These are phyloP conservation scores for Pseudomyrmex sp. DNA, from an alignment of 1,140 invertebrate species.

Conservation along the genomic window DNA sequence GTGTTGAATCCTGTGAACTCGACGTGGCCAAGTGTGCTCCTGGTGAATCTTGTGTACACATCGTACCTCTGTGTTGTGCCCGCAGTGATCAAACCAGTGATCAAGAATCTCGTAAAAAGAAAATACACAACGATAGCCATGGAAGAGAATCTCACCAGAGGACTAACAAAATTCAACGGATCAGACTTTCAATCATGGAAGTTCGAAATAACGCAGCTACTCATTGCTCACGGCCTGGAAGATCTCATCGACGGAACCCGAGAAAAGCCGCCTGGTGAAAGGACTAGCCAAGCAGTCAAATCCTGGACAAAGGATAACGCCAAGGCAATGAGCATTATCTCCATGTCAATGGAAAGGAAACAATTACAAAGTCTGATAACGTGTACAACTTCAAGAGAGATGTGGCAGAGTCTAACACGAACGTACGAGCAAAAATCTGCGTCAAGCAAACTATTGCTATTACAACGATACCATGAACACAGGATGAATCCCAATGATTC, in stretches of 20 bases:
- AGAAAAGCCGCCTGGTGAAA: background rate
- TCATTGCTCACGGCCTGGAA: background rate
- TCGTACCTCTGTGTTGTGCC: too few species aligned
- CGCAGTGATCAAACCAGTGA: background rate
- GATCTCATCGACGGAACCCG: background rate
- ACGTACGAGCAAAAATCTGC: slow-evolving; percentile 49
- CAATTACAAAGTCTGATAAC: background rate
- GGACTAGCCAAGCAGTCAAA: background rate
- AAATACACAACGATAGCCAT: background rate
- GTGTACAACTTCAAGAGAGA: slow-evolving; percentile 43
- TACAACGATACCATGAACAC: slow-evolving; percentile 24
- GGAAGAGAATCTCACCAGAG: background rate
- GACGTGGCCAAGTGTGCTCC: too few species aligned
- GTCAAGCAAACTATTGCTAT: slow-evolving; percentile 37
- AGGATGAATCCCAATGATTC: slow-evolving; percentile 45
- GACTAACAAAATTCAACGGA: background rate
- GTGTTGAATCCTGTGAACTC: too few species aligned
- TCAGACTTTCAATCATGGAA: background rate
- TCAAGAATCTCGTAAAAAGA: background rate
- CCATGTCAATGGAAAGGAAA: too few species aligned
- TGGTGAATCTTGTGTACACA: too few species aligned
- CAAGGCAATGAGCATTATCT: background rate
- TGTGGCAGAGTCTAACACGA: slow-evolving; percentile 25
- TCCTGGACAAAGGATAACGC: background rate
- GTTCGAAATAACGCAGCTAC: background rate